These are phyloP conservation scores for Drosophila limbata DNA, from an alignment of 2,888 invertebrate species.

Conservation along the genomic window DNA sequence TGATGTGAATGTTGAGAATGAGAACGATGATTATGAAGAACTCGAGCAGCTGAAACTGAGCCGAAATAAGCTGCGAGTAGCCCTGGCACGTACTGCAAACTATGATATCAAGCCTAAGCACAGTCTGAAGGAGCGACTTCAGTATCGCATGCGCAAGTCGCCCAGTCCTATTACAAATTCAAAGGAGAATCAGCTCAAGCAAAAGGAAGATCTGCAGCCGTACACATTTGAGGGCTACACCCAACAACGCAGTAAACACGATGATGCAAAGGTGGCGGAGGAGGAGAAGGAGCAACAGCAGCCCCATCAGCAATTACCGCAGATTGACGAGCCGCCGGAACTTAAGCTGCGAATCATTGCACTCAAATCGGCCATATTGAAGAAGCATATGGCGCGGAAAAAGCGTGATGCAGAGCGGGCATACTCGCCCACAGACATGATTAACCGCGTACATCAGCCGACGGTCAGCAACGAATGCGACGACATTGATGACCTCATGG, in stretches of 20 bases:
- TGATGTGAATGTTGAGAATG: conserved; percentile 48
- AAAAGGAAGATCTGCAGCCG: neutral
- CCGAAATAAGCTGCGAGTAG: conserved; percentile 78
- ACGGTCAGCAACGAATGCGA: conserved; percentile 55
- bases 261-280: conserved; percentile 33
- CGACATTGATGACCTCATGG: conserved; percentile 75
- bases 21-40: conserved; percentile 46
- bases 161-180: conserved; percentile 34
- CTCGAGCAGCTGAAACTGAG: conserved; percentile 64
- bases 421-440: conserved; percentile 85
- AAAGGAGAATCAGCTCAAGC: conserved; percentile 5
- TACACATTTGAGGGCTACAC: conserved; percentile 19
- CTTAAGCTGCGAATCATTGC: conserved; percentile 83
- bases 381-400: conserved; percentile 83
- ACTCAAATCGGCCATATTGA: conserved; percentile 84
- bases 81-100: conserved; percentile 66
- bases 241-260: conserved; percentile 16
- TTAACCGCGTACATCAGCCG: conserved; percentile 69
- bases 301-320: conserved; percentile 64
- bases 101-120: conserved; percentile 59
- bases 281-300: conserved; percentile 81
- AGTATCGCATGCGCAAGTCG: conserved; percentile 53
- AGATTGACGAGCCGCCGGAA: conserved; percentile 49
- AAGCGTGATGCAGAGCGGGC: conserved; percentile 83
- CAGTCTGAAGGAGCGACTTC: conserved; percentile 63